A percentile compares a stretch with the other conserved stretches of the same genome.
Conservation (phyloP, 2,888 invertebrate genomes). For the Ptilodon capucinus region DNA sequence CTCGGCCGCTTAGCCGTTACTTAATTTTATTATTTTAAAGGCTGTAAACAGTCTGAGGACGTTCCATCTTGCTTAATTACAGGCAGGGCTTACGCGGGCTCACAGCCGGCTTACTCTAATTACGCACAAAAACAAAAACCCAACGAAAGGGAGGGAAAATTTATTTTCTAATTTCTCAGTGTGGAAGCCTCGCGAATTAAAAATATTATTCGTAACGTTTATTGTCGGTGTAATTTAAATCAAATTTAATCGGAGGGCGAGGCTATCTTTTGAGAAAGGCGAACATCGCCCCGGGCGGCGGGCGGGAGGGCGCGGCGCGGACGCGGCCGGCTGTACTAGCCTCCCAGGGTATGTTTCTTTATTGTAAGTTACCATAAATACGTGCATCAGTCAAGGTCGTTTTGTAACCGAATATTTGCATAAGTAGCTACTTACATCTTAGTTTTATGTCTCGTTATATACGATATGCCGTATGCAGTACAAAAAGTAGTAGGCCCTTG, state of each 20-base stretch:
- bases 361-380: not conserved
- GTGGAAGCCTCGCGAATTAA: slow-evolving; percentile 57
- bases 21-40: slow-evolving; percentile 67
- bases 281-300: not conserved
- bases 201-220: slow-evolving; percentile 60
- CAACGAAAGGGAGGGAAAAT: slow-evolving; percentile 61
- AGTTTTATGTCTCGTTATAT: too few species aligned
- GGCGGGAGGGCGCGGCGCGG: too few species aligned
- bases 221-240: slow-evolving; percentile 53
- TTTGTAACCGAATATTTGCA: not conserved
- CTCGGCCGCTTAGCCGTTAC: slow-evolving; percentile 46
- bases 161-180: slow-evolving; percentile 73
- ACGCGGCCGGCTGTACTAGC: not conserved
- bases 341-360: not conserved
- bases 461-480: too few species aligned
- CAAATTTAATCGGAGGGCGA: slow-evolving; percentile 25
- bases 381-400: not conserved
- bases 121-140: slow-evolving; percentile 74
- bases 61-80: slow-evolving; percentile 76
- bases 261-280: not conserved
- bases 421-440: not conserved
- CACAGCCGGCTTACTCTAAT: slow-evolving; percentile 68
- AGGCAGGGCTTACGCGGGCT: slow-evolving; percentile 53
- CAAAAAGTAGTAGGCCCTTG: too few species aligned
- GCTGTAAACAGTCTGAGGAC: slow-evolving; percentile 57